phyloP scores from a whole-genome alignment of 35 echinoderm and acorn worm genomes.

The Strongylocentrotus purpuratus region DNA sequence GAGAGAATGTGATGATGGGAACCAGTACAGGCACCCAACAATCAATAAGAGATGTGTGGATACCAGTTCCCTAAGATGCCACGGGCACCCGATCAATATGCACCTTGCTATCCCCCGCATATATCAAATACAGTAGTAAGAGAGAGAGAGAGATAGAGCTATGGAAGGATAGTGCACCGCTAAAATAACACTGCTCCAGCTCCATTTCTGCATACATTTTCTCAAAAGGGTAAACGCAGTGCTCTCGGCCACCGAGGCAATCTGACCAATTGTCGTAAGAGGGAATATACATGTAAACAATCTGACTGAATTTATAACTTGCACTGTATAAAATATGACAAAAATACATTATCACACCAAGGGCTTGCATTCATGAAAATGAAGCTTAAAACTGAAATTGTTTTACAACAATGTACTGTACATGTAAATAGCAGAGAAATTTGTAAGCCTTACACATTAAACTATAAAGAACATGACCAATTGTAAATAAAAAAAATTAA shows the following conservation, averaged over 20 bases:
- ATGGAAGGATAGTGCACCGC: neutral
- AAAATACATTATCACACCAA: too few species aligned
- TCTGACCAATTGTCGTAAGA: neutral
- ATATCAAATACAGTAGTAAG: neutral
- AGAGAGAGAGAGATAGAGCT: neutral
- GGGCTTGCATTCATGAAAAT: too few species aligned
- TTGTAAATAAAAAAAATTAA: too few species aligned
- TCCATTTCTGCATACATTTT: neutral
- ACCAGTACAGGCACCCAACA: neutral
- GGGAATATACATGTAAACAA: too few species aligned
- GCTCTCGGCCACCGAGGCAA: neutral
- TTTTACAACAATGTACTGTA: too few species aligned
- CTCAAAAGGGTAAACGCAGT: neutral
- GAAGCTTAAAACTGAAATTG: too few species aligned
- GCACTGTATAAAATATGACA: neutral
- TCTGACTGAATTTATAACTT: too few species aligned
- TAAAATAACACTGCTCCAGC: neutral
- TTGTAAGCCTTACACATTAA: too few species aligned
- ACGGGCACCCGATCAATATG: neutral
- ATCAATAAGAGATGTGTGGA: neutral
- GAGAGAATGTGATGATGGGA: neutral
- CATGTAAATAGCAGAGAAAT: too few species aligned
- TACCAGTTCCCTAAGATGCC: slow-evolving; percentile 4
- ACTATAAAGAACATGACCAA: too few species aligned
- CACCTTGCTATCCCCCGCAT: neutral